Percentiles rank a stretch among this genome's conserved stretches.
phyloP scores from a whole-genome alignment of 2,113 vertebrate species.

The Carettochelys insculpta region DNA sequence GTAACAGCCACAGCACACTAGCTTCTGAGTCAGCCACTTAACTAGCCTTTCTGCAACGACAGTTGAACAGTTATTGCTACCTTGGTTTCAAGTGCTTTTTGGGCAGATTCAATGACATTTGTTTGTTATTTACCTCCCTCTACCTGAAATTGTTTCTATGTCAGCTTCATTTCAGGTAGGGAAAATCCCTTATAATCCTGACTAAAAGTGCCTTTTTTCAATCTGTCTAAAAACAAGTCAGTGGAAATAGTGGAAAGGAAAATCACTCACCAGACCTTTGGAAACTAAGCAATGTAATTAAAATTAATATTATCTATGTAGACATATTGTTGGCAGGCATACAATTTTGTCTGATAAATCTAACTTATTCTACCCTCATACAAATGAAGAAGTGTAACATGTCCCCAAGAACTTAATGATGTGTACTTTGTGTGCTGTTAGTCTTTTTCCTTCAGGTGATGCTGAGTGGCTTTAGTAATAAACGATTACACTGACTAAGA shows the following conservation, averaged over 20 bases:
- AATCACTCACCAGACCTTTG: neutral
- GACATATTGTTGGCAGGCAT: neutral
- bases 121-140: neutral
- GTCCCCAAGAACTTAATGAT: neutral
- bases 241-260: neutral
- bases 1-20: neutral
- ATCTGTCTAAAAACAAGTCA: neutral
- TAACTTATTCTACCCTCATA: neutral
- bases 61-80: neutral
- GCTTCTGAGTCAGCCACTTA: neutral
- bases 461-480: conserved; percentile 5
- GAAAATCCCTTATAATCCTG: neutral
- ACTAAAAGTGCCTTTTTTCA: neutral
- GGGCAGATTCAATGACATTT: neutral
- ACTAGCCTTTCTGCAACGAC: rapidly evolving
- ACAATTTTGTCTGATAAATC: neutral
- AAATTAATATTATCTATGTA: neutral
- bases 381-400: neutral
- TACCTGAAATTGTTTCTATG: neutral
- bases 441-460: neutral
- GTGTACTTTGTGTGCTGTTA: neutral
- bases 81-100: neutral
- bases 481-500: neutral
- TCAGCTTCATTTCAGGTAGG: neutral
- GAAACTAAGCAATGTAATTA: neutral